Evolutionary conservation across 2,888 invertebrate species (phyloP).

Genomic region (Himalopsyche japonica): DNA sequence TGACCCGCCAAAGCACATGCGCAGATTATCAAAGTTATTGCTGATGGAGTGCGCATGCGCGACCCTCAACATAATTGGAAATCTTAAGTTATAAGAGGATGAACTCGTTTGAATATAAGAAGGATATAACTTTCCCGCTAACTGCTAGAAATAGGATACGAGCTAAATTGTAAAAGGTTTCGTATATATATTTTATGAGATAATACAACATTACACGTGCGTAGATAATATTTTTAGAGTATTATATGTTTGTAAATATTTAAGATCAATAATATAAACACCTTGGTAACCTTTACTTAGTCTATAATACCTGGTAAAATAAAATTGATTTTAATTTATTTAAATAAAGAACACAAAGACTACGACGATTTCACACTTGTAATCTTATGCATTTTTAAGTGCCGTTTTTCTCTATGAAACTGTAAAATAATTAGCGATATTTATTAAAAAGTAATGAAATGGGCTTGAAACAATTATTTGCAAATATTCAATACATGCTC

Average conservation of each 20-base stretch:
- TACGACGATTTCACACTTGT: too few species aligned
- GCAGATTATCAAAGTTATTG: background rate
- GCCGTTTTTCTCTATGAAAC: too few species aligned
- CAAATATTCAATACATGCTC: too few species aligned
- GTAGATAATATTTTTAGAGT: background rate
- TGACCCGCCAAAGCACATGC: background rate
- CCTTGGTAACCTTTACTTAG: background rate
- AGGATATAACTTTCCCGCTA: conserved; percentile 18
- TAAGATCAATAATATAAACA: too few species aligned
- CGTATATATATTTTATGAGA: background rate
- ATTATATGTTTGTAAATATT: background rate
- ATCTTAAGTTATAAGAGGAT: conserved; percentile 36
- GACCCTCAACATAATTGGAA: background rate
- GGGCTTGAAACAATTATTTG: too few species aligned
- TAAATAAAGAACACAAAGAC: too few species aligned
- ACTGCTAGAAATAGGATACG: conserved; percentile 13
- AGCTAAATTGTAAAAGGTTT: conserved; percentile 27
- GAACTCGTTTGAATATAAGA: conserved; percentile 43
- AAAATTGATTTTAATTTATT: too few species aligned
- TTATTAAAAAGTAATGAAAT: too few species aligned
- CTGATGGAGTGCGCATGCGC: background rate
- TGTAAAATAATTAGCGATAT: too few species aligned
- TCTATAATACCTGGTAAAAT: too few species aligned
- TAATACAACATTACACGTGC: background rate
- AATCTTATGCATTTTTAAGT: too few species aligned